phyloP scores from a whole-genome alignment of 2,113 vertebrate species.

The Paramormyrops kingsleyae region DNA sequence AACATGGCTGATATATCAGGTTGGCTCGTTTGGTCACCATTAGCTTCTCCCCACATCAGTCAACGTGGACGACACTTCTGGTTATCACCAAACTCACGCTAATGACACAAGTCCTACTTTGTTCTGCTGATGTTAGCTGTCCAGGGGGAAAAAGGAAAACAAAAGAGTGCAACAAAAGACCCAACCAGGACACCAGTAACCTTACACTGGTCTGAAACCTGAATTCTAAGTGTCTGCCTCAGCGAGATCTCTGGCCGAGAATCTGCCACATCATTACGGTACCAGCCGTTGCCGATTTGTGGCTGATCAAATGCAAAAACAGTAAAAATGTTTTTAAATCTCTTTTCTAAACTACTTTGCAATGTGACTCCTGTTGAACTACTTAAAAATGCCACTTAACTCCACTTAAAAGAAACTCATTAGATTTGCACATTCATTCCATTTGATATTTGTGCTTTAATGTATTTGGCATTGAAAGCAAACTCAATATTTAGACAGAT shows the following conservation, averaged over 20 bases:
- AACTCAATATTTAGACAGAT: not conserved
- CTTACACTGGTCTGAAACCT: constrained; percentile 7
- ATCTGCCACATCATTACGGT: not conserved
- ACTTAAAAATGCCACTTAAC: not conserved
- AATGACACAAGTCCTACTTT: not conserved
- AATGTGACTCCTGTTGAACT: not conserved
- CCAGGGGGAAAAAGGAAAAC: not conserved
- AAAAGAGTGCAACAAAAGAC: not conserved
- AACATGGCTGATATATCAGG: not conserved
- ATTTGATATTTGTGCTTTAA: not conserved
- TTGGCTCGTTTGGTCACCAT: not conserved
- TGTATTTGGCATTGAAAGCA: not conserved
- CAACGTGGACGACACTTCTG: not conserved
- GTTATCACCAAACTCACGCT: not conserved
- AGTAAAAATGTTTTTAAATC: not conserved
- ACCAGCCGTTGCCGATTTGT: not conserved
- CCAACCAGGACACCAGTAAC: not conserved
- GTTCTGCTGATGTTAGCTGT: not conserved
- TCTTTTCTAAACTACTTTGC: not conserved
- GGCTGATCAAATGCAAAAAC: not conserved
- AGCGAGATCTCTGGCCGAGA: constrained; percentile 10
- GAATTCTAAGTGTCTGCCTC: constrained; percentile 18
- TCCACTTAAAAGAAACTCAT: not conserved
- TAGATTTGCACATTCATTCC: not conserved
- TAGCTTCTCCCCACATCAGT: not conserved